Percentiles rank a stretch among this genome's conserved stretches.
Conservation (phyloP, 2,113 vertebrate species). For the Sinosuthora webbiana region DNA sequence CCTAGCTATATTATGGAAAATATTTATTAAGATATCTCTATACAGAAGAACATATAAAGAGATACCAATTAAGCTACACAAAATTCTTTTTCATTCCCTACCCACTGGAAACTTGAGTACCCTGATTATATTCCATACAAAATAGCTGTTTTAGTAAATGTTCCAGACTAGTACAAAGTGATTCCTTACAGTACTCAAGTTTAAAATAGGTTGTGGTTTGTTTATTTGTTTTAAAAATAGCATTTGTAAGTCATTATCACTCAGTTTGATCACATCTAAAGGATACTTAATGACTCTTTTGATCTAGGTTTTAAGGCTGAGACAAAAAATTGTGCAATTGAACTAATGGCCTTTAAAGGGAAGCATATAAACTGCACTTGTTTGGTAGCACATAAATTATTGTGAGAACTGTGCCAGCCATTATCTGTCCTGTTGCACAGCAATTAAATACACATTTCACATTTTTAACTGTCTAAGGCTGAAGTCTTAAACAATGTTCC, state of each 20-base stretch:
- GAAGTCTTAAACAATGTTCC: slow-evolving; percentile 30
- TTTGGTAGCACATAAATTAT: slow-evolving; percentile 49
- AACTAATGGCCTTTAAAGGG: background rate
- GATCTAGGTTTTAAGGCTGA: background rate
- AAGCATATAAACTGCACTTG: slow-evolving; percentile 50
- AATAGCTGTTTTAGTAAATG: background rate
- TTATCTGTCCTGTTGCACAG: slow-evolving; percentile 6
- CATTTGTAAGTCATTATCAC: background rate
- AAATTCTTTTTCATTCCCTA: background rate
- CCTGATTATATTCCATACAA: background rate
- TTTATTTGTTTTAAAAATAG: background rate
- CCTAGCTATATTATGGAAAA: background rate
- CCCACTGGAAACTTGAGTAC: background rate
- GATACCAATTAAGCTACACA: background rate
- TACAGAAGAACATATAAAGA: background rate
- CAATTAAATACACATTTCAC: slow-evolving; percentile 63
- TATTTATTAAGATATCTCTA: background rate
- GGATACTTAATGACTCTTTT: background rate
- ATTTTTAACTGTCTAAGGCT: slow-evolving; percentile 54
- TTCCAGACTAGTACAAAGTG: background rate
- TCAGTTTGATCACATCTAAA: background rate
- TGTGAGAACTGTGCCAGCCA: slow-evolving; percentile 20
- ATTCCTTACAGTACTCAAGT: background rate
- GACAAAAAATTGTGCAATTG: background rate
- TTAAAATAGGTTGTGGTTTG: background rate